Conservation (phyloP, 2,888 invertebrate genomes). For the Agriopis leucophaearia region DNA sequence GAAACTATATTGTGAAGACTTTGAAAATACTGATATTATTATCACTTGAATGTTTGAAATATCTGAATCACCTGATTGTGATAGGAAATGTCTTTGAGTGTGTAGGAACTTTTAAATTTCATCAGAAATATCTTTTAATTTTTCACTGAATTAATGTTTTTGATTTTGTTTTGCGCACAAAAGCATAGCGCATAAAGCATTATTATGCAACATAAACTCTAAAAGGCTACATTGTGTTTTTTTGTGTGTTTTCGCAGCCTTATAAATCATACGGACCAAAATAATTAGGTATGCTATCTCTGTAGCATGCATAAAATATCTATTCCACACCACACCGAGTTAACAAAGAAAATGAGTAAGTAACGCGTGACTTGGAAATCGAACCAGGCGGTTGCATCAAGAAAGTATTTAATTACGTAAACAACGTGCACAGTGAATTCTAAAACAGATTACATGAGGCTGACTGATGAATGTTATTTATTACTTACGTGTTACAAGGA, state of each 20-base stretch:
- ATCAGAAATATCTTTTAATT: too few relatives aligned
- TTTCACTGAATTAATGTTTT: too few relatives aligned
- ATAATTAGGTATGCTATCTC: constrained; percentile 7
- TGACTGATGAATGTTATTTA: constrained; percentile 4
- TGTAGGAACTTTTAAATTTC: too few relatives aligned
- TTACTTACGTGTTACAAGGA: neutral
- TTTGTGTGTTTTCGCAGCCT: too few relatives aligned
- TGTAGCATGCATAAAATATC: constrained; percentile 14
- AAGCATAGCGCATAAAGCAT: too few relatives aligned
- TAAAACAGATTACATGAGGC: constrained; percentile 24
- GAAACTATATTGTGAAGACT: constrained; percentile 9
- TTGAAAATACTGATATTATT: constrained; percentile 22
- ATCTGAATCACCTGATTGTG: neutral
- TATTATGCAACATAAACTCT: too few relatives aligned
- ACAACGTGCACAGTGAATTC: constrained; percentile 23
- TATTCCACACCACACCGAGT: constrained; percentile 21
- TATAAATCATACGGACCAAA: constrained; percentile 8
- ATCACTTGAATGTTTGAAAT: constrained; percentile 2
- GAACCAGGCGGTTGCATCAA: constrained; percentile 25
- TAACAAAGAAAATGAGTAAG: constrained; percentile 24
- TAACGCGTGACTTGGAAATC: constrained; percentile 32
- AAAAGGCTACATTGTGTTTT: too few relatives aligned
- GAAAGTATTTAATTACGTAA: constrained; percentile 28
- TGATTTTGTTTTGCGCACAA: too few relatives aligned
- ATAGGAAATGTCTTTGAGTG: too few relatives aligned